Evolutionary conservation across 92 coral and sea anemone species (phyloP).

Genomic region (Palythoa grandiflora): DNA sequence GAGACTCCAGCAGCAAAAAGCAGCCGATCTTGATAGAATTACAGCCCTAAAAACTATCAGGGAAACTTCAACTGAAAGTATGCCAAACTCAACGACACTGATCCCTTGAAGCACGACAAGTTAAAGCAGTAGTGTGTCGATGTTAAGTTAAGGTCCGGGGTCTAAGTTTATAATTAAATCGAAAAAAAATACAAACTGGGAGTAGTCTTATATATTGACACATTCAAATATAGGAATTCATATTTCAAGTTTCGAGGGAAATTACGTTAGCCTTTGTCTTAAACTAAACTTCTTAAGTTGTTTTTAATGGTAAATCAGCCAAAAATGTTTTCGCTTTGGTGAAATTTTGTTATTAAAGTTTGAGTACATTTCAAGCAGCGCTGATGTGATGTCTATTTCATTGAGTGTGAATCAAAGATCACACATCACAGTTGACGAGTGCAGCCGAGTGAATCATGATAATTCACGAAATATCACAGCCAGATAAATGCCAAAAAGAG

Average conservation of each 20-base stretch:
- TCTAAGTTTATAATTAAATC: not conserved
- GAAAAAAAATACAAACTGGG: constrained; percentile 18
- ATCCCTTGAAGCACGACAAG: not conserved
- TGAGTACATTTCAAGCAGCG: constrained; percentile 2
- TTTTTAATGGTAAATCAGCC: not conserved
- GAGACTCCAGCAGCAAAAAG: no score
- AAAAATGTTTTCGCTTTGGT: not conserved
- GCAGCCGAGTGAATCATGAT: not conserved
- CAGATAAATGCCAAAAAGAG: not conserved
- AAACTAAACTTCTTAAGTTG: not conserved
- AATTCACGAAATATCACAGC: not conserved
- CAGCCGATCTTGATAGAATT: not conserved
- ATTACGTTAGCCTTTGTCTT: not conserved
- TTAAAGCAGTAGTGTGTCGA: not conserved
- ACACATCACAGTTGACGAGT: constrained; percentile 2
- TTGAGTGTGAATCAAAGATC: constrained; percentile 41
- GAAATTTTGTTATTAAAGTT: not conserved
- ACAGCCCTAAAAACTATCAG: not conserved
- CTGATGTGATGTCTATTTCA: constrained; percentile 31
- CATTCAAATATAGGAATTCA: not conserved
- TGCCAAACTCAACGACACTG: not conserved
- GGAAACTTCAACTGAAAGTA: not conserved
- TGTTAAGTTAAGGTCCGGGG: not conserved
- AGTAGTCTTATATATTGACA: constrained; percentile 7
- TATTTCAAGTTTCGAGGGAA: not conserved